Base-by-base conservation (phyloP, 1,140 invertebrate species). In the Penaeus vannamei region DNA sequence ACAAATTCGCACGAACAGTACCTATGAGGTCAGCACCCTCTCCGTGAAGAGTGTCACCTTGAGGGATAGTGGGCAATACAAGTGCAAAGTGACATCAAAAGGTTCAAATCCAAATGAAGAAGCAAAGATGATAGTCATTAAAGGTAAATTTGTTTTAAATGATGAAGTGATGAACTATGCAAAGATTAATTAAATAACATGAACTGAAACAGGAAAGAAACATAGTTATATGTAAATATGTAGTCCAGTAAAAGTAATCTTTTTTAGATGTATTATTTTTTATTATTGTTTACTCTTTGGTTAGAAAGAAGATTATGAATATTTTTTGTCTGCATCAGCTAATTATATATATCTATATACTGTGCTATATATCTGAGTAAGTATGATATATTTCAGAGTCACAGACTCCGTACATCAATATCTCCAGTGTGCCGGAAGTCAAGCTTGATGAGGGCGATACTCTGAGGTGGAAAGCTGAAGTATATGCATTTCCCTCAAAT, bases 21-120 rank as follows among this genome's bases (percentile, higher is more conserved):
- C 8, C 12, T 84, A 84, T 29, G 32, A 46, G 36, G 26, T 46
- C 20, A 84, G 83, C n/a, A 66, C 36, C 3, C n/a, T 84, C 20
- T 10, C 42, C 26, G 83, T 84, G 7, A 29, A 8, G 10, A 84
- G 72, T 46, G 62, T 42, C 26, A 69, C 83, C 1, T 22, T 0
- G 7, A 20, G 53, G 29, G 83, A 84, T 23, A 66, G 61, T 46
- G 83, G 83, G 19, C 5, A 19, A 14, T 84, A 84, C 23, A 69
- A 7, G 23, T 84, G 83, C n/a, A n/a, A 53, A 42, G 83, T 84
- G 42, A 8, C 83, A 29, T 19, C 62, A 42, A 8, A 1, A n/a
- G 42, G 36, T 19, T 42, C 36, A 66, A n/a, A 53, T 14, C 20
- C 83, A 66, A 84, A 84, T 69, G 29, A 84, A 53, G 83, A 69